Base-by-base conservation (phyloP, 1,140 invertebrate species). In the Zaprionus ornatus region DNA sequence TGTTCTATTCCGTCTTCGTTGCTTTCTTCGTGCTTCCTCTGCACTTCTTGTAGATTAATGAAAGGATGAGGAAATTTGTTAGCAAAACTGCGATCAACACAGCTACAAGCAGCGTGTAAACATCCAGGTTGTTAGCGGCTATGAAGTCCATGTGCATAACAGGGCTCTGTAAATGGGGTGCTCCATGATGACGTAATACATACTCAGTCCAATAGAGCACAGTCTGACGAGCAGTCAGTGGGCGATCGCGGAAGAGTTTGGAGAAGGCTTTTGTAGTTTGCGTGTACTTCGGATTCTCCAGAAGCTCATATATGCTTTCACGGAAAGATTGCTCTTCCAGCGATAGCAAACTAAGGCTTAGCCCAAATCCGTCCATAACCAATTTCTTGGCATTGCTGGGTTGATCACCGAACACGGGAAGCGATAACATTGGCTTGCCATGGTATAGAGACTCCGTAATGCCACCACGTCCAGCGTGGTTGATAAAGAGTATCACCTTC, bases 401-500 rank as follows among this genome's bases (percentile, higher is more conserved):
- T n/a, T 93, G 93, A 67, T 93, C 93, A 0, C 79, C 87, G 35
- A 92, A 93, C 2, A 92, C 62, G 0, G 94, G 94, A 17, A 94
- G 75, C 32, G 92, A 93, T 35, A 94, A 48, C 75, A 95, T 82
- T 10, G 94, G 94, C 25, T 94, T 91, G n/a, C 93, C 92, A 66
- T 93, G 82, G 75, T 93, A 93, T 56, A 93, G 78, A 19, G 93
- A 91, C 78, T 95, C 94, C 6, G 92, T 93, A 13, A 93, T 68
- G 17, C 94, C 93, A 1, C 93, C 93, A 52, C 95, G 79, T 21
- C 96, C 96, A 23, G 95, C 95, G 77, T 96, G 95, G 2, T 95
- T 95, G 19, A 97, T 95, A 77, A 97, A 96, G 0, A 94, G 93
- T 80, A 94, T 94, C 0, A 95, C 85, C 67, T 96, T 96, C 4